These are phyloP conservation scores for Schizopygopsis pylzovi DNA, from an alignment of 2,797 vertebrate genomes.

Conservation along the genomic window DNA sequence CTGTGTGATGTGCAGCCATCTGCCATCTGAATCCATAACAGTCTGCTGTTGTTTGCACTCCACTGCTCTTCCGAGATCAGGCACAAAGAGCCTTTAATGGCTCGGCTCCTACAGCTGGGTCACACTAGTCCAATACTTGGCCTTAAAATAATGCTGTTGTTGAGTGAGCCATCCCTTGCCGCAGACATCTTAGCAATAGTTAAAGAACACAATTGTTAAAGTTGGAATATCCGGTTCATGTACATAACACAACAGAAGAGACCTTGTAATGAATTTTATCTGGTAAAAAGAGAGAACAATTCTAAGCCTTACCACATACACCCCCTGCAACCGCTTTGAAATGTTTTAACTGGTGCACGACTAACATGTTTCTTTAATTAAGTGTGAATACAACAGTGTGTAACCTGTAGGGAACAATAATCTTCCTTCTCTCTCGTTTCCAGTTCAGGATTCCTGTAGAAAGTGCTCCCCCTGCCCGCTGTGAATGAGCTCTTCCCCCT, in stretches of 20 bases:
- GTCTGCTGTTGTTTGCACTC: constrained; percentile 63
- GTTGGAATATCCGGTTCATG: background rate
- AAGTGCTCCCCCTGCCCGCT: constrained; percentile 83
- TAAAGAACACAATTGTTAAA: background rate
- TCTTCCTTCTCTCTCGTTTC: constrained; percentile 91
- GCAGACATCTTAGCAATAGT: background rate
- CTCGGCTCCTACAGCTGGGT: constrained; percentile 61
- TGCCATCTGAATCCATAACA: constrained; percentile 67
- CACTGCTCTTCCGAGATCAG: constrained; percentile 52
- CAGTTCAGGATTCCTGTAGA: constrained; percentile 98
- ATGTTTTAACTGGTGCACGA: constrained; percentile 36
- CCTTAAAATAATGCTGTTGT: constrained; percentile 46
- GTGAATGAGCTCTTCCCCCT: constrained; percentile 82
- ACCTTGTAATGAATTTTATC: background rate
- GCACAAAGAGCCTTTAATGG: constrained; percentile 52
- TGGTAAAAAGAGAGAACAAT: constrained; percentile 14
- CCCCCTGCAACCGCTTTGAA: constrained; percentile 1
- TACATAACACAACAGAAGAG: background rate
- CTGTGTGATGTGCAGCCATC: constrained; percentile 67
- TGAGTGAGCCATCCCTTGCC: constrained; percentile 14
- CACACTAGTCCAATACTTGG: constrained; percentile 59
- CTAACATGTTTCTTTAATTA: constrained; percentile 32
- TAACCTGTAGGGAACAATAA: constrained; percentile 84
- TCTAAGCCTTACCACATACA: constrained; percentile 47
- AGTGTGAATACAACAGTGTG: constrained; percentile 46